These are phyloP conservation scores for Drosophila paracracens DNA, from an alignment of 2,888 invertebrate genomes.

Conservation along the genomic window DNA sequence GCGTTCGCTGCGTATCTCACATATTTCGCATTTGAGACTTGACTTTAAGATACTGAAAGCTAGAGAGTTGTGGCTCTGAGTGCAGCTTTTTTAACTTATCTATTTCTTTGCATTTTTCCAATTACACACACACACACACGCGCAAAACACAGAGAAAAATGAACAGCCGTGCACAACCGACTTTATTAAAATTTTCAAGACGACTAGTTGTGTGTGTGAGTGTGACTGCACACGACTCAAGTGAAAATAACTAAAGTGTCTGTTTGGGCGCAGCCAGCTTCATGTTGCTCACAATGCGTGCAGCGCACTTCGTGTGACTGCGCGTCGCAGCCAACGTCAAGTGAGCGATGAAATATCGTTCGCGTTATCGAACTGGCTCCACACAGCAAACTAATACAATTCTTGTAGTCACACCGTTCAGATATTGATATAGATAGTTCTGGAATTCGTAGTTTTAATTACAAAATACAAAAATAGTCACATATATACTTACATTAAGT, in stretches of 20 bases:
- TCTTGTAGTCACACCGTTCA: conserved; percentile 54
- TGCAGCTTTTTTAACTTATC: conserved; percentile 66
- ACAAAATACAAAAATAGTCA: conserved; percentile 53
- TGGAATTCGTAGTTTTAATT: conserved; percentile 79
- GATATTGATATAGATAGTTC: conserved; percentile 71
- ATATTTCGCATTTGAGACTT: conserved; percentile 45
- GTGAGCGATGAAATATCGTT: neutral
- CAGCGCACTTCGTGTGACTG: conserved; percentile 26
- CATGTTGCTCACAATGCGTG: conserved; percentile 6
- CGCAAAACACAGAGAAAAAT: conserved; percentile 27
- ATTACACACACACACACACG: conserved; percentile 52
- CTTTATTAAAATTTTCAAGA: conserved; percentile 57
- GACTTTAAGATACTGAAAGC: conserved; percentile 15
- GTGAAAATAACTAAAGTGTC: conserved; percentile 18
- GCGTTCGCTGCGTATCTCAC: conserved; percentile 51
- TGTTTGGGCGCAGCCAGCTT: conserved; percentile 32
- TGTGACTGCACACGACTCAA: conserved; percentile 37
- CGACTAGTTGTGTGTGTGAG: conserved; percentile 35
- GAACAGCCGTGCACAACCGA: conserved; percentile 56
- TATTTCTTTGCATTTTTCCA: conserved; percentile 71
- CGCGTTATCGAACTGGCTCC: conserved; percentile 32
- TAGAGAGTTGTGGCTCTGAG: conserved; percentile 28
- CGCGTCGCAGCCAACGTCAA: conserved; percentile 23
- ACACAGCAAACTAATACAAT: conserved; percentile 8
- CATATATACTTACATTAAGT: conserved; percentile 59